Conservation (phyloP, 2,113 vertebrate species). For the Arizona elegans region DNA sequence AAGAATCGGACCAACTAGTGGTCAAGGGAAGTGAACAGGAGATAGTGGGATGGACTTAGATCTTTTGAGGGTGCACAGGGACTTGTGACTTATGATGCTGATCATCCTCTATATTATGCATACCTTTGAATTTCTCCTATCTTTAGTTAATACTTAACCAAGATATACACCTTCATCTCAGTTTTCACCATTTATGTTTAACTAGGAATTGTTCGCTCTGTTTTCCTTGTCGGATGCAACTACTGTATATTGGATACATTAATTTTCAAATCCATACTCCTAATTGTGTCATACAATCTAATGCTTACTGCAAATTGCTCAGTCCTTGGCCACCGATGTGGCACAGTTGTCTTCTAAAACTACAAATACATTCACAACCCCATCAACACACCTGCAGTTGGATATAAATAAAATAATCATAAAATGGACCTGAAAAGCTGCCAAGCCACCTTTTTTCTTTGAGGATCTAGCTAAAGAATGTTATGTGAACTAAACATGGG, state of each 20-base stretch:
- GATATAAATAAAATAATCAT: background rate
- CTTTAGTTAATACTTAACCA: background rate
- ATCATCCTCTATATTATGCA: background rate
- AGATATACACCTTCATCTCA: background rate
- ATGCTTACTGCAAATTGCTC: background rate
- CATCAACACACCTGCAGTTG: background rate
- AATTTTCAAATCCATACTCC: background rate
- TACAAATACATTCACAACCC: background rate
- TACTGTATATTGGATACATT: background rate
- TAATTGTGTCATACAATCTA: background rate
- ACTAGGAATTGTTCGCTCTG: background rate
- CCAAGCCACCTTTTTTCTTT: background rate
- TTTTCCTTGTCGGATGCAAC: background rate
- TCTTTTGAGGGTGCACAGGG: background rate
- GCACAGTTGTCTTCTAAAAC: background rate
- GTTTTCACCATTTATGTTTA: background rate
- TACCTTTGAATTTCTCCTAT: background rate
- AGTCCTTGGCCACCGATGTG: background rate
- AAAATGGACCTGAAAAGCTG: background rate
- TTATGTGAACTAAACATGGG: background rate
- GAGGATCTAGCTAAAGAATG: background rate
- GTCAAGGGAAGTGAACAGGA: background rate
- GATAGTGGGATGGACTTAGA: background rate
- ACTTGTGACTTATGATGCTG: background rate
- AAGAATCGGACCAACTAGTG: background rate